These are phyloP conservation scores for Pelvicachromis taeniatus DNA, from an alignment of 2,113 vertebrate genomes.

Conservation along the genomic window DNA sequence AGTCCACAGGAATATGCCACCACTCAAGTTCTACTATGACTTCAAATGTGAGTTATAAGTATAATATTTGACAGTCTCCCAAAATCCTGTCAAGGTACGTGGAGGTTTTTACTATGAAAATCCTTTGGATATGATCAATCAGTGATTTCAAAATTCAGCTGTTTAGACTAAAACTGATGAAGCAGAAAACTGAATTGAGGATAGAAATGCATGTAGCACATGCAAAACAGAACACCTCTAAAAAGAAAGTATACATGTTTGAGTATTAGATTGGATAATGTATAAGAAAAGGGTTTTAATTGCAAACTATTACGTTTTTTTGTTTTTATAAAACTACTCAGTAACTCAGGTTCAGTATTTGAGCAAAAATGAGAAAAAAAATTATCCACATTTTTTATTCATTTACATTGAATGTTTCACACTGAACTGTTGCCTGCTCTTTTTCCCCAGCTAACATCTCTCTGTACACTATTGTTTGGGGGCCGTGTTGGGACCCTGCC, in stretches of 20 bases:
- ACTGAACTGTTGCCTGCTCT: not conserved
- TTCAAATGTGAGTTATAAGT: slow-evolving; percentile 82
- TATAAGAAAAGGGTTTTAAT: not conserved
- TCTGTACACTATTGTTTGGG: slow-evolving; percentile 96
- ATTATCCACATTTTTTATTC: not conserved
- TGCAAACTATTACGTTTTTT: not conserved
- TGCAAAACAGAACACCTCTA: not conserved
- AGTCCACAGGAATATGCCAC: slow-evolving; percentile 91
- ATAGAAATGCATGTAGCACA: not conserved
- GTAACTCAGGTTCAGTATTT: not conserved
- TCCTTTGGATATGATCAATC: not conserved
- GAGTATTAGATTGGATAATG: not conserved
- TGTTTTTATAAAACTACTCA: not conserved
- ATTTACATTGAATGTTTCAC: not conserved
- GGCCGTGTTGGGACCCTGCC: slow-evolving; percentile 96
- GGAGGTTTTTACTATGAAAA: not conserved
- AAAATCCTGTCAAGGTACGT: not conserved
- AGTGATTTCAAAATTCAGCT: not conserved
- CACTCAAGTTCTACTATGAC: slow-evolving; percentile 95
- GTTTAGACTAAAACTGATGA: not conserved
- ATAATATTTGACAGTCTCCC: not conserved
- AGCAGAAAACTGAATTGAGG: not conserved
- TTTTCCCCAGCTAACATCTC: slow-evolving; percentile 83
- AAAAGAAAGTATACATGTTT: not conserved
- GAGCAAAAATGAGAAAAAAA: not conserved